Evolutionary conservation across 2,797 vertebrate species (phyloP).

Genomic region (Sebastes matsubarae): DNA sequence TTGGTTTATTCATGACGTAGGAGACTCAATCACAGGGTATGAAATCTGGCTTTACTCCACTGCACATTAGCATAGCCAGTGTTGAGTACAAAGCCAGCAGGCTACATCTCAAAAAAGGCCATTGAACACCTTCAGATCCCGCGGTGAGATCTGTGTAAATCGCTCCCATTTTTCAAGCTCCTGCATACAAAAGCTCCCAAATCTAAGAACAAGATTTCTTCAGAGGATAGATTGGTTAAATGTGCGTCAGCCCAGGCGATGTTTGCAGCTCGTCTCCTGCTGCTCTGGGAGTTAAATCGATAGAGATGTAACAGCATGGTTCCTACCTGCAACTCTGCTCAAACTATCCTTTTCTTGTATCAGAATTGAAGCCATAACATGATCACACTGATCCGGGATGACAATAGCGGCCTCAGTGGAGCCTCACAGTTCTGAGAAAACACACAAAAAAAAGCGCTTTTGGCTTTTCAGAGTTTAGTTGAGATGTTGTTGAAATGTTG

Average conservation of each 20-base stretch:
- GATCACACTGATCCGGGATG: conserved; percentile 6
- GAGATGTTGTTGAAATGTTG: not conserved
- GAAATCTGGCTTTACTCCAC: conserved; percentile 19
- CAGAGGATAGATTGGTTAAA: conserved; percentile 26
- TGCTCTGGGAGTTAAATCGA: conserved; percentile 39
- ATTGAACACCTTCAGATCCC: not conserved
- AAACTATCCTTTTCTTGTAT: not conserved
- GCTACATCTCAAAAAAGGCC: not conserved
- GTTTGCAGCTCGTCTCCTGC: conserved; percentile 17
- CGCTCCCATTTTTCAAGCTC: not conserved
- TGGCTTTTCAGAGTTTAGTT: conserved; percentile 7
- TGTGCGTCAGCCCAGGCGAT: conserved; percentile 7
- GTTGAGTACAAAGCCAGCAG: conserved; percentile 10
- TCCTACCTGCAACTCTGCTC: not conserved
- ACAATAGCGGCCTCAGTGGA: not conserved
- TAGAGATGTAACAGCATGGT: conserved; percentile 29
- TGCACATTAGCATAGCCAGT: not conserved
- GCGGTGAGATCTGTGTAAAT: not conserved
- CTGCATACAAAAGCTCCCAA: conserved; percentile 6
- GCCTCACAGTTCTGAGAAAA: not conserved
- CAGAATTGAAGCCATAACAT: not conserved
- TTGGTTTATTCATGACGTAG: conserved; percentile 32
- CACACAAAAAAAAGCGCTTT: not conserved
- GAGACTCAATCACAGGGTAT: conserved; percentile 21
- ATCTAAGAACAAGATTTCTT: conserved; percentile 22